phyloP scores from a whole-genome alignment of 2,797 vertebrate species.

The Sebastes itinus region DNA sequence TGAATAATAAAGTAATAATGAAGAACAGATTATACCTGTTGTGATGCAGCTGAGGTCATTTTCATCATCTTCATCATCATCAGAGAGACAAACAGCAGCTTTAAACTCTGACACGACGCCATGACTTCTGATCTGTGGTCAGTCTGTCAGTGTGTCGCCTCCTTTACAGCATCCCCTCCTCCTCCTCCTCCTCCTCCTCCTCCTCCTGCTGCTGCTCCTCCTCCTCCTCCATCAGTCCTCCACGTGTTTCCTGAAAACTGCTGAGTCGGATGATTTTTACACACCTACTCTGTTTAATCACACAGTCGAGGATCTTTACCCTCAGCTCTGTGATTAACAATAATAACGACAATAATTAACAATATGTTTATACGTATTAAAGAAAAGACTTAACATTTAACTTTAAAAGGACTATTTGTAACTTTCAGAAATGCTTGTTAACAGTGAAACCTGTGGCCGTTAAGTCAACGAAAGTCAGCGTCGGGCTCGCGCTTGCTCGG shows the following conservation, averaged over 20 bases:
- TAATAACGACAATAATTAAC: too few relatives aligned
- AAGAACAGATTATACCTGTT: conserved; percentile 30
- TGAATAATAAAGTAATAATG: not conserved
- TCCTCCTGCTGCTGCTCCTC: not conserved
- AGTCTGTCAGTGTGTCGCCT: not conserved
- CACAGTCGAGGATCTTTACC: not conserved
- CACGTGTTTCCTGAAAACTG: conserved; percentile 5
- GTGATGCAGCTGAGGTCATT: not conserved
- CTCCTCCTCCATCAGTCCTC: not conserved
- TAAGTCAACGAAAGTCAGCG: too few relatives aligned
- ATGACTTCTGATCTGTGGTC: conserved; percentile 30
- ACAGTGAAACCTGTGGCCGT: too few relatives aligned
- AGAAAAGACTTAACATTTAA: too few relatives aligned
- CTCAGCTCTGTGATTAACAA: too few relatives aligned
- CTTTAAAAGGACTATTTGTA: too few relatives aligned
- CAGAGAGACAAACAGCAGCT: conserved; percentile 23
- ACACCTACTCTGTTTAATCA: too few relatives aligned
- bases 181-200: not conserved
- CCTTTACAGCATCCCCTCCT: conserved; percentile 7
- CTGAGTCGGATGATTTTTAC: conserved; percentile 6
- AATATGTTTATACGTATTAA: too few relatives aligned
- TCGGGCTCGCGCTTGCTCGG: too few relatives aligned
- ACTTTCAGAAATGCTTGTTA: too few relatives aligned
- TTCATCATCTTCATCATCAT: conserved; percentile 7
- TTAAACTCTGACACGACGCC: conserved; percentile 5